Evolutionary conservation across 1,140 invertebrate species (phyloP).

Genomic region (Drosophila obscura): DNA sequence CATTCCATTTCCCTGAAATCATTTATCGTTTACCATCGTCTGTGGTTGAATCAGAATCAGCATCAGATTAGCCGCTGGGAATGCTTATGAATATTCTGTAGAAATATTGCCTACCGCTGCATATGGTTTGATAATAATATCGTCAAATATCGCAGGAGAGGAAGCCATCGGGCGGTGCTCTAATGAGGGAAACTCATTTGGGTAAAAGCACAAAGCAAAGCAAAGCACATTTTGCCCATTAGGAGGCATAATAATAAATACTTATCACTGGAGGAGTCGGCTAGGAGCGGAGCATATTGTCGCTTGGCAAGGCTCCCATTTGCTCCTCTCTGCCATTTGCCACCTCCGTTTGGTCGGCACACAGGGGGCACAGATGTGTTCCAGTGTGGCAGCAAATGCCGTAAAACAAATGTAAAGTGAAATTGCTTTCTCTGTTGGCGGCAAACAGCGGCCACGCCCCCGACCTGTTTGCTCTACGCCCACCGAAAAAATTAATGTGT

Average conservation of each 20-base stretch:
- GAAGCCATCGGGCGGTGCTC: slow-evolving; percentile 4
- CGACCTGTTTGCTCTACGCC: slow-evolving; percentile 58
- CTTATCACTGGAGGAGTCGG: slow-evolving; percentile 55
- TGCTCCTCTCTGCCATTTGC: slow-evolving; percentile 28
- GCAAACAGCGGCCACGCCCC: slow-evolving; percentile 34
- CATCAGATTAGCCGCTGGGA: no score
- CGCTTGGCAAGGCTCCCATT: slow-evolving; percentile 46
- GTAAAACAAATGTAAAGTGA: slow-evolving; percentile 82
- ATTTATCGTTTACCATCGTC: no score
- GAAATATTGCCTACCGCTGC: no score
- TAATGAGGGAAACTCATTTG: slow-evolving; percentile 82
- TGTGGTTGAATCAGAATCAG: no score
- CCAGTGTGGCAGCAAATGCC: slow-evolving; percentile 61
- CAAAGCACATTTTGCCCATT: slow-evolving; percentile 52
- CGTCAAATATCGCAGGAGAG: slow-evolving; percentile 35
- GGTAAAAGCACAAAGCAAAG: slow-evolving; percentile 70
- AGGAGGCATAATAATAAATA: slow-evolving; percentile 82
- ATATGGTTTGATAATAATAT: slow-evolving; percentile 11
- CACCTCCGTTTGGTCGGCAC: slow-evolving; percentile 14
- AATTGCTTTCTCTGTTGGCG: slow-evolving; percentile 74
- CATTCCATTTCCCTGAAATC: no score
- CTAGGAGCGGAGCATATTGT: slow-evolving; percentile 41
- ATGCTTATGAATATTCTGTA: no score
- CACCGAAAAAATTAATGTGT: slow-evolving; percentile 42
- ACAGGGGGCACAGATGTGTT: slow-evolving; percentile 47